Base-by-base conservation (phyloP, 2,797 vertebrate genomes). In the Coregonus ussuriensis region DNA sequence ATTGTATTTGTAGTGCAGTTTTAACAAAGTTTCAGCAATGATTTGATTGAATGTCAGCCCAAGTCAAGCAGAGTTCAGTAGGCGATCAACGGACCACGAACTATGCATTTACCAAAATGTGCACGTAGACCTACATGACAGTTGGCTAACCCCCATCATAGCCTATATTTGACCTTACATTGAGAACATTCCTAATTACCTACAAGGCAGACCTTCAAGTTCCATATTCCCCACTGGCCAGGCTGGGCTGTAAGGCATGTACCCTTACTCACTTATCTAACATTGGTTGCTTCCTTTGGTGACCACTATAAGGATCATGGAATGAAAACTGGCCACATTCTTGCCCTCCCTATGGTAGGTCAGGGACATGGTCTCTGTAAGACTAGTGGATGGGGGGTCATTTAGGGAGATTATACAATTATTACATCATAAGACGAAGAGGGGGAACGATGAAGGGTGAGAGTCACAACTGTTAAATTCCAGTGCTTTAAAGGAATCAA, bases 71-170 rank as follows among this genome's bases (percentile, higher is more conserved):
- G 14, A 56, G 53, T 56, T 56, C 53, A 56, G 53, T 16, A 56
- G 16, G 16, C 4, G 16, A 18, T 18, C 41, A 47, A 47, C 0
- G 41, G 41, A 47, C 9, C 41, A 47, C 41, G 9, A 47, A 47
- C 41, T 13, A 47, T 47, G 41, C 41, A 11, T 47, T 47, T 47
- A 47, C 41, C 41, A 71, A 71, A 7, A 41, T 41, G 4, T n/a
- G n/a, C 80, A 83, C 31, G 33, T n/a, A 74, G 41, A 81, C 77
- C 71, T 76, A 76, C 53, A 35, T 35, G 66, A 72, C 25, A 66
- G 63, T 25, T 29, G 63, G 6, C 33, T 35, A 68, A 37, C 66
- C 31, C 33, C 66, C 16, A 31, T 69, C 41, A 47, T 47, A 47
- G 41, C 41, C 41, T 33, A 35, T 59, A 69, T 37, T 37, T 69